phyloP scores from a whole-genome alignment of 92 coral and sea anemone species.

The Metridium senile region DNA sequence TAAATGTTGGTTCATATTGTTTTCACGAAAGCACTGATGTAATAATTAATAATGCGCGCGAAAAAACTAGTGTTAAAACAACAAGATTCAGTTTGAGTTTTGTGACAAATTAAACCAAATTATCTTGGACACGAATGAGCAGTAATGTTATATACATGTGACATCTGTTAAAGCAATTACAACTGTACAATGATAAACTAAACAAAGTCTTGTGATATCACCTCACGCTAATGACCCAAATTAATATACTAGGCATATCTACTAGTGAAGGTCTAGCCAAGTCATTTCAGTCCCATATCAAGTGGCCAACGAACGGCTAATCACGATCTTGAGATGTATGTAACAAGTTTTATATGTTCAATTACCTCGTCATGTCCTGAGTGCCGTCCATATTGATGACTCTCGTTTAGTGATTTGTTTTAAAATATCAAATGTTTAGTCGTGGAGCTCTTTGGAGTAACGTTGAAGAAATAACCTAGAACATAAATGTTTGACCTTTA shows the following conservation, averaged over 20 bases:
- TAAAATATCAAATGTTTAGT: no score
- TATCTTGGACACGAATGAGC: not conserved
- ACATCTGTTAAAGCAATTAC: constrained; percentile 75
- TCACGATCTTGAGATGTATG: not conserved
- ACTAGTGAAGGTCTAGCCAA: constrained; percentile 2
- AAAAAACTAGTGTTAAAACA: not conserved
- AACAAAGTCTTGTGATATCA: constrained; percentile 75
- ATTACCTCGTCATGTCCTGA: no score
- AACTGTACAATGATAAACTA: constrained; percentile 58
- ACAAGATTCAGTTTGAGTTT: not conserved
- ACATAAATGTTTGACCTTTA: constrained; percentile 6
- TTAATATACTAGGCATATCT: constrained; percentile 36
- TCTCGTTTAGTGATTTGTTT: no score
- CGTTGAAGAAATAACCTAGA: no score
- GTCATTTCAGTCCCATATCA: constrained; percentile 2
- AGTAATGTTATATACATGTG: not conserved
- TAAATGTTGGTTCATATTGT: no score
- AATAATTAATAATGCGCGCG: no score
- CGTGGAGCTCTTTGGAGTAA: no score
- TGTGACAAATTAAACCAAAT: not conserved
- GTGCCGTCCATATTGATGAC: no score
- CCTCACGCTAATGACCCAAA: constrained; percentile 60
- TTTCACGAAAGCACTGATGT: no score
- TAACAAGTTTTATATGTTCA: no score
- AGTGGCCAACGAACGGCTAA: not conserved